Conservation (phyloP, 2,888 invertebrate genomes). For the Bellardia pandia region DNA sequence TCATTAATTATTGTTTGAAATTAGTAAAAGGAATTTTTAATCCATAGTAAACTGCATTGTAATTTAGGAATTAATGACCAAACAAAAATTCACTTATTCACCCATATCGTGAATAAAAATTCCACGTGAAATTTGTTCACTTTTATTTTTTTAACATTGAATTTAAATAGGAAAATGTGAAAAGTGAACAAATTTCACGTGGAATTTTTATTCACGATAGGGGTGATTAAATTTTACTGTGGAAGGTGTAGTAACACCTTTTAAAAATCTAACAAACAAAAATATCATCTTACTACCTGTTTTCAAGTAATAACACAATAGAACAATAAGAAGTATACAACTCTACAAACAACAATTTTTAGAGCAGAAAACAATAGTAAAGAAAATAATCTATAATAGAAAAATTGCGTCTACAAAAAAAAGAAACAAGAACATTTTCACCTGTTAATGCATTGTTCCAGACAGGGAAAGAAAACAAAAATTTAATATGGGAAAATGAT, state of each 20-base stretch:
- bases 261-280: slow-evolving; percentile 13
- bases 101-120: no score
- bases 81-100: slow-evolving; percentile 49
- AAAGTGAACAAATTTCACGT: no score
- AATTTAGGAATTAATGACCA: slow-evolving; percentile 34
- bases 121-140: no score
- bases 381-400: slow-evolving; percentile 47
- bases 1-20: slow-evolving; percentile 26
- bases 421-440: slow-evolving; percentile 24
- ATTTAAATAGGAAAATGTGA: no score
- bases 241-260: slow-evolving; percentile 52
- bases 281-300: slow-evolving; percentile 59
- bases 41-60: neutral
- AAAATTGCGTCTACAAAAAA: slow-evolving; percentile 6
- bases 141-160: no score
- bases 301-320: neutral
- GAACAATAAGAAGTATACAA: slow-evolving; percentile 19
- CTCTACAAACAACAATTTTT: neutral
- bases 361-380: slow-evolving; percentile 17
- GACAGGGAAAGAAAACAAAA: neutral
- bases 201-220: no score
- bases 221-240: slow-evolving; percentile 61
- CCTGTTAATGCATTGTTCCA: slow-evolving; percentile 51
- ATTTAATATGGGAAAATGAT: slow-evolving; percentile 16
- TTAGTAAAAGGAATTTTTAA: slow-evolving; percentile 5